Percentiles rank a stretch among this genome's conserved stretches.
phyloP scores from a whole-genome alignment of 2,888 invertebrate species.

The Zaprionus lineosus region DNA sequence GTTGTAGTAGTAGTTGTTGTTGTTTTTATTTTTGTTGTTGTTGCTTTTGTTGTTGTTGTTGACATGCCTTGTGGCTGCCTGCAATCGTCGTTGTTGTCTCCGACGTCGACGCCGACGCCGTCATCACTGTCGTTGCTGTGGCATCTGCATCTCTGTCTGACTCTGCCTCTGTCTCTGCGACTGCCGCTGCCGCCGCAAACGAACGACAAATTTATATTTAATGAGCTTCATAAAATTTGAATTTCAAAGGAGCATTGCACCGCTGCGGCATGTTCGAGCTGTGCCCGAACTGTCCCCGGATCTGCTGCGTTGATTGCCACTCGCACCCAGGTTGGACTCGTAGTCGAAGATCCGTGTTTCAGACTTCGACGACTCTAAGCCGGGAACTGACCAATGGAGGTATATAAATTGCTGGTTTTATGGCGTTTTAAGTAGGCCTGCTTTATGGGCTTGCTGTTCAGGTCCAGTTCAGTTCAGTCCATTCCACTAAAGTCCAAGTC shows the following conservation, averaged over 20 bases:
- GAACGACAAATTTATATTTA: slow-evolving; percentile 83
- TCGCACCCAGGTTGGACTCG: slow-evolving; percentile 7
- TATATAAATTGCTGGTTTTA: slow-evolving; percentile 80
- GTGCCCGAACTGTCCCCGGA: slow-evolving; percentile 19
- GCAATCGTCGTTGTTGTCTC: slow-evolving; percentile 19
- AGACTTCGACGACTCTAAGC: slow-evolving; percentile 6
- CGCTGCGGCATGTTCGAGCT: slow-evolving; percentile 69
- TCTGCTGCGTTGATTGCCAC: slow-evolving; percentile 40
- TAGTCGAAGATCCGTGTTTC: slow-evolving; percentile 16
- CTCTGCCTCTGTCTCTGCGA: slow-evolving; percentile 37
- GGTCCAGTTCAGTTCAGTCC: slow-evolving; percentile 14
- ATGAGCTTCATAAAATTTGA: slow-evolving; percentile 83
- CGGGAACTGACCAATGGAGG: slow-evolving; percentile 45
- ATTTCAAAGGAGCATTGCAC: slow-evolving; percentile 81
- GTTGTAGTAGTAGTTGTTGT: slow-evolving; percentile 8
- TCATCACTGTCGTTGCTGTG: slow-evolving; percentile 1
- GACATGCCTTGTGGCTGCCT: slow-evolving; percentile 54
- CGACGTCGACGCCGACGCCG: no score
- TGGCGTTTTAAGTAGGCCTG: slow-evolving; percentile 78
- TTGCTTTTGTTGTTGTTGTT: slow-evolving; percentile 24
- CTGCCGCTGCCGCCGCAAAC: slow-evolving; percentile 26
- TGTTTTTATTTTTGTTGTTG: slow-evolving; percentile 25
- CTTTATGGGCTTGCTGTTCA: slow-evolving; percentile 61
- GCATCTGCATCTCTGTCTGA: slow-evolving; percentile 7
- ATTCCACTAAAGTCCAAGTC: neutral